These are phyloP conservation scores for Eidolon helvum DNA, from an alignment of 2,113 vertebrate species.

Conservation along the genomic window DNA sequence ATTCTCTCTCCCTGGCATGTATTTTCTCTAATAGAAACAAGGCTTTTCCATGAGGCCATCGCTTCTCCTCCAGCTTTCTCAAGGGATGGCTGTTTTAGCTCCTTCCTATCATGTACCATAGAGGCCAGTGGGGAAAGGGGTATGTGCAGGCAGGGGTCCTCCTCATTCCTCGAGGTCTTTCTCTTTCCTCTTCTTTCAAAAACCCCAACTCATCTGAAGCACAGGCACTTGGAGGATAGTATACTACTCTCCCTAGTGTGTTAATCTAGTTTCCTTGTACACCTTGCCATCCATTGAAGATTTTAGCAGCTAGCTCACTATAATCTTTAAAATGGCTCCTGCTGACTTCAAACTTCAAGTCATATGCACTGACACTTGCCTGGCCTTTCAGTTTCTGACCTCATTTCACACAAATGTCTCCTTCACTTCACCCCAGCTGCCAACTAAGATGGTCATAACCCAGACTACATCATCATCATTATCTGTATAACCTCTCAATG, in stretches of 20 bases:
- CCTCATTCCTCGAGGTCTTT: background rate
- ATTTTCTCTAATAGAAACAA: background rate
- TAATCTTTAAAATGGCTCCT: background rate
- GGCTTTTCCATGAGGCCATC: background rate
- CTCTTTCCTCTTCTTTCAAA: background rate
- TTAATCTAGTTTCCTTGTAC: background rate
- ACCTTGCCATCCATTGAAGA: background rate
- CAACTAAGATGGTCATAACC: background rate
- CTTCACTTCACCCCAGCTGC: background rate
- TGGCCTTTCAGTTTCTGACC: background rate
- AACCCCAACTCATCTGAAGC: background rate
- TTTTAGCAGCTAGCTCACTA: background rate
- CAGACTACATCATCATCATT: background rate
- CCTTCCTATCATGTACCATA: background rate
- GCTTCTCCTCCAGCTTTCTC: background rate
- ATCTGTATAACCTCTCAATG: background rate
- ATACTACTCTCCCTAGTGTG: too few species aligned
- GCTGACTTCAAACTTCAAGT: background rate
- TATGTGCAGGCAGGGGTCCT: background rate
- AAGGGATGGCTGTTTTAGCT: background rate
- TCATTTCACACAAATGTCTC: background rate
- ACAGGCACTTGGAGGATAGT: background rate
- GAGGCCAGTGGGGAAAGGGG: background rate
- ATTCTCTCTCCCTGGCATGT: background rate
- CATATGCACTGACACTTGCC: rapidly evolving